Evolutionary conservation across 2,797 vertebrate genomes (phyloP), one percentile per base, ranked within the genome.

Genomic region (Sorex maritimensis): DNA sequence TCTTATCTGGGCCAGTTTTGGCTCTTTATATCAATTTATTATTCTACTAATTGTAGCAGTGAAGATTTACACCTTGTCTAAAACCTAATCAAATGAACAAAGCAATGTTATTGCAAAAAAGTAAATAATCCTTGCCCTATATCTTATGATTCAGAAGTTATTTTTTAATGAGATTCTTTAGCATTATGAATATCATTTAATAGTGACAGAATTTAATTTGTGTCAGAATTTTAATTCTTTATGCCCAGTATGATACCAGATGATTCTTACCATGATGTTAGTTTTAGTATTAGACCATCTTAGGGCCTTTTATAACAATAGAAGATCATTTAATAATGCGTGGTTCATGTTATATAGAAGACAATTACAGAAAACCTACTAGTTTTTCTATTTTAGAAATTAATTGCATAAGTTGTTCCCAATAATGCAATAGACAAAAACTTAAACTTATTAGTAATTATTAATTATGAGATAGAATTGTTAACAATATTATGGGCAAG

Each of bases 401-500:
- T 98, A 98, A 99, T 98, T 98, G 98, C 97, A 94, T 94, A 97
- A 98, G 97, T 97, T 98, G 98, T 96, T 98, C 96, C 94, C 96
- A 97, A 97, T 97, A 95, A 98, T 97, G 96, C 94, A 97, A 96
- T 96, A 96, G 96, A 95, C 97, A 90, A 86, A 97, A 97, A 97
- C 92, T 97, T 92, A 98, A 96, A 89, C 96, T 93, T 94, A 97
- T 97, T 98, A 98, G 98, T 98, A 98, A 98, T 98, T 98, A 98
- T 98, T 98, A 98, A 99, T 99, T 98, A 98, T 97, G 96, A 97
- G 94, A 94, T 91, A 97, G 95, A 96, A 93, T 95, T 86, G 96
- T 95, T 92, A 96, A 96, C 88, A 97, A 93, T 86, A 88, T 77
- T 89, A 61, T 78, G 46, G 94, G 97, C 0, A 90, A 95, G 95